phyloP scores from a whole-genome alignment of 2,113 vertebrate genomes.

The Gasterosteus nipponicus region DNA sequence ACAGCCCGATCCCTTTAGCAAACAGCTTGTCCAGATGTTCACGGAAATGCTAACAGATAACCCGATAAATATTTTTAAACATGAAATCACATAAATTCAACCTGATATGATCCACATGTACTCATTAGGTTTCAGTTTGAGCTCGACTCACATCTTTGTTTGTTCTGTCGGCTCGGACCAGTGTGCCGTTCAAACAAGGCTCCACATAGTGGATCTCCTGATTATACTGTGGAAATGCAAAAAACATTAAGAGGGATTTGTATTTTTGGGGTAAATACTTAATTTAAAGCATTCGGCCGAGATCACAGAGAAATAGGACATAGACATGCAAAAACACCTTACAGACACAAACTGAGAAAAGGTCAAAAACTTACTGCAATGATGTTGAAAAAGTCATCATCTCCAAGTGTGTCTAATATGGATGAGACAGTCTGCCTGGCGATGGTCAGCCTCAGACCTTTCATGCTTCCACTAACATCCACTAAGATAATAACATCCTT shows the following conservation, averaged over 20 bases:
- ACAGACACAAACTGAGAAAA: conserved; percentile 1
- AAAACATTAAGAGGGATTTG: neutral
- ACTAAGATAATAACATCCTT: conserved; percentile 98
- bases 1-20: conserved; percentile 96
- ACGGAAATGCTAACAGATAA: conserved; percentile 91
- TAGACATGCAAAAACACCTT: neutral
- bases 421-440: conserved; percentile 97
- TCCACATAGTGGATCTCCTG: conserved; percentile 97
- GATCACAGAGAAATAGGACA: neutral
- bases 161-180: conserved; percentile 95
- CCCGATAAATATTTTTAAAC: conserved; percentile 21
- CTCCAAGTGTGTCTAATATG: conserved; percentile 97
- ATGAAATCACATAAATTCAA: conserved; percentile 19
- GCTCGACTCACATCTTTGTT: conserved; percentile 93
- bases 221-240: conserved; percentile 88
- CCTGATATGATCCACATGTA: conserved; percentile 5
- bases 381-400: conserved; percentile 99
- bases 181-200: conserved; percentile 94
- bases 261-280: neutral
- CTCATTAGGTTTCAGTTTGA: conserved; percentile 19
- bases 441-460: conserved; percentile 95
- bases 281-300: neutral
- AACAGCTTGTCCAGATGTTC: conserved; percentile 97
- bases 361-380: conserved; percentile 86
- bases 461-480: conserved; percentile 98